These are phyloP conservation scores for Fabriciana adippe DNA, from an alignment of 2,888 invertebrate genomes.

Conservation along the genomic window DNA sequence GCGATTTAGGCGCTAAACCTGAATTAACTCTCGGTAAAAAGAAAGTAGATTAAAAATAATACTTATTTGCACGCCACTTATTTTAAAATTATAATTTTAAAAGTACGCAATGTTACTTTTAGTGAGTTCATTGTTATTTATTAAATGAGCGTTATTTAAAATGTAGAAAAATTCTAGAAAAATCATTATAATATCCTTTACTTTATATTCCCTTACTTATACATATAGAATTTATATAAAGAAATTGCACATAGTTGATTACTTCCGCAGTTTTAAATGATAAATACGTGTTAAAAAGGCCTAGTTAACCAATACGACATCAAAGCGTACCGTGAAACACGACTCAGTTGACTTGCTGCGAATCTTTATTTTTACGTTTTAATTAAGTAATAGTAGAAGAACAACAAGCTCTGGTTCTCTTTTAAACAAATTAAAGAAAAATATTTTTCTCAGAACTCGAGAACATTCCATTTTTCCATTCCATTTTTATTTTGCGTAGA, in stretches of 20 bases:
- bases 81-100: conserved; percentile 3
- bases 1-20: conserved; percentile 31
- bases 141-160: too few relatives aligned
- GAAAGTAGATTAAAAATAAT: conserved; percentile 28
- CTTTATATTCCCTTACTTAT: too few relatives aligned
- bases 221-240: too few relatives aligned
- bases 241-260: neutral
- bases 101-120: conserved; percentile 3
- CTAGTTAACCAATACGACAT: conserved; percentile 27
- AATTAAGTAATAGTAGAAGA: conserved; percentile 26
- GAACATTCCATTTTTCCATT: too few relatives aligned
- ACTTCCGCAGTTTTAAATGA: conserved; percentile 17
- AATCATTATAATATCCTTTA: too few relatives aligned
- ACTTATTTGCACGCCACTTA: conserved; percentile 10
- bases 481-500: too few relatives aligned
- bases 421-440: conserved; percentile 19
- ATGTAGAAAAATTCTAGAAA: too few relatives aligned
- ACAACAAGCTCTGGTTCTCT: conserved; percentile 6
- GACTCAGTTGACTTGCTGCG: conserved; percentile 35
- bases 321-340: conserved; percentile 43
- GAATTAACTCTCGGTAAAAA: conserved; percentile 27
- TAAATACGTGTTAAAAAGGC: conserved; percentile 27
- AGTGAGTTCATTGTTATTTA: too few relatives aligned
- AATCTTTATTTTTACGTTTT: conserved; percentile 45
- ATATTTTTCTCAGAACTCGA: neutral